A percentile compares a stretch with the other conserved stretches of the same genome.
These are phyloP conservation scores for Osmerus mordax DNA, from an alignment of 2,113 vertebrate species.

Conservation along the genomic window DNA sequence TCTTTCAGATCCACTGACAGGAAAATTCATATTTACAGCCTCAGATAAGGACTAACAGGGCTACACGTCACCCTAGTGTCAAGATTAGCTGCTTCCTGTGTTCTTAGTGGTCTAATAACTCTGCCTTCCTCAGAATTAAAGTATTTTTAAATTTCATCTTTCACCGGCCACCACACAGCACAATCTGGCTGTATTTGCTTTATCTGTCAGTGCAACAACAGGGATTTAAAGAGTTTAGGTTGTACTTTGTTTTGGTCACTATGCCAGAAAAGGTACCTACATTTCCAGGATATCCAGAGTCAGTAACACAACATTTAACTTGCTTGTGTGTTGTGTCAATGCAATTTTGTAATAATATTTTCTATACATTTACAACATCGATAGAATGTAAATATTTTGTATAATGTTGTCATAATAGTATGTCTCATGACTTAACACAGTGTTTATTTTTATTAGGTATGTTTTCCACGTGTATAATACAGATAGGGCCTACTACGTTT, in stretches of 20 bases:
- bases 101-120: constrained; percentile 1
- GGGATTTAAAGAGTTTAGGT: too few relatives aligned
- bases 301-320: too few relatives aligned
- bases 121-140: background rate
- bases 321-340: too few relatives aligned
- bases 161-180: too few relatives aligned
- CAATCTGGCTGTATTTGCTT: too few relatives aligned
- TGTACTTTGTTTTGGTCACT: too few relatives aligned
- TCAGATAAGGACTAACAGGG: constrained; percentile 25
- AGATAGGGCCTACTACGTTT: background rate
- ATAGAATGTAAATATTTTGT: constrained; percentile 1
- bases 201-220: too few relatives aligned
- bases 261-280: too few relatives aligned
- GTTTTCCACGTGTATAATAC: background rate
- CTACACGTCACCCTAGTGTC: constrained; percentile 10
- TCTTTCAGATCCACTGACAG: constrained; percentile 26
- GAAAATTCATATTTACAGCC: constrained; percentile 25
- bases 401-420: background rate
- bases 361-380: background rate
- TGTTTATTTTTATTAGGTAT: background rate
- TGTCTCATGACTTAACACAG: background rate
- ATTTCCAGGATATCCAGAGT: too few relatives aligned
- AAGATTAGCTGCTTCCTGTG: background rate
- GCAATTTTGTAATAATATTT: too few relatives aligned
- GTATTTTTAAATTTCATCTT: background rate